Evolutionary conservation across 2,797 vertebrate species (phyloP), one percentile per base, ranked within the genome.

Genomic region (Sitta carolinensis): DNA sequence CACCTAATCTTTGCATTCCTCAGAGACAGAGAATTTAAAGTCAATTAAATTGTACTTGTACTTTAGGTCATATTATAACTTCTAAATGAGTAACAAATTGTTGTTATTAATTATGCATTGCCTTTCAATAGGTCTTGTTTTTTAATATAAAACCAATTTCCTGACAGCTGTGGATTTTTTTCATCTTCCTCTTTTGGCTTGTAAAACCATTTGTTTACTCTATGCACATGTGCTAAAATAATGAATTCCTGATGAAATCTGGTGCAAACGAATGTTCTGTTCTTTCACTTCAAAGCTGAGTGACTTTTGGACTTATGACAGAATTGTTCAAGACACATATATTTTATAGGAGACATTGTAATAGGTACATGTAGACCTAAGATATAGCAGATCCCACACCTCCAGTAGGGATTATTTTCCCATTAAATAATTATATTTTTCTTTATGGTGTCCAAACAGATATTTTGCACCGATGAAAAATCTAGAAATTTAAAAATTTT

Each of bases 191-290:
- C 74, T 88, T 94, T 82, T 76, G 87, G 61, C 82, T 95, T 95
- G 80, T 95, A 91, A 97, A 96, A 55, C 16, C 13, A 1, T 79
- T 84, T 89, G 50, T 90, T 96, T 95, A 87, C 43, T 75, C 38
- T 67, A 27, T 61, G 12, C 92, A 95, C 78, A 96, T 83, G 95
- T 93, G 79, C 63, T 91, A 66, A 81, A 93, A 81, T 96, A 95
- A 96, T 91, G 20, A 94, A 88, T 90, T 96, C 84, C 94, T 91
- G 59, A 15, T 91, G 79, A 94, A 88, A 87, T 91, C 87, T 93
- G 82, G 48, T 62, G 54, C 42, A 87, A 88, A 84, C 5, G 7
- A 94, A 92, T 88, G 50, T 87, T 92, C 67, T 90, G 26, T 80
- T 92, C 64, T 83, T 91, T 84, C 66, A 84, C 73, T 96, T 95